Evolutionary conservation across 1,140 invertebrate species (phyloP).

Genomic region (Drosophila malerkotliana): DNA sequence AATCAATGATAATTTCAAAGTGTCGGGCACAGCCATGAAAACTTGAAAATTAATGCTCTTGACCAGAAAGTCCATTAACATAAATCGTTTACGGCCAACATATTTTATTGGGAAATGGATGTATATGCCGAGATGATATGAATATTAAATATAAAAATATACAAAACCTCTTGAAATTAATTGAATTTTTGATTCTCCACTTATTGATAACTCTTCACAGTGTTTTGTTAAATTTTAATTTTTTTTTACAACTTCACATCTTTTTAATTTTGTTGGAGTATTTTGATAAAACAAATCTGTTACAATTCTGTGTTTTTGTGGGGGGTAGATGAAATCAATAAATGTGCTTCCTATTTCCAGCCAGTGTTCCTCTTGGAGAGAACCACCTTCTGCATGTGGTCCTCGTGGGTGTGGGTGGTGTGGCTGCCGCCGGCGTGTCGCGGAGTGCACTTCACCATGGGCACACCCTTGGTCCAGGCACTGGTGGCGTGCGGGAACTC

Average conservation of each 20-base stretch:
- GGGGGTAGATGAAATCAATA: background rate
- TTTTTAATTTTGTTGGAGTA: slow-evolving; percentile 15
- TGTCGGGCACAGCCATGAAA: slow-evolving; percentile 26
- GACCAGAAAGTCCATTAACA: slow-evolving; percentile 44
- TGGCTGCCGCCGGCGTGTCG: slow-evolving; percentile 90
- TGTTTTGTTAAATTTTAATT: background rate
- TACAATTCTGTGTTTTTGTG: too few relatives aligned
- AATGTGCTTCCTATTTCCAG: slow-evolving; percentile 36
- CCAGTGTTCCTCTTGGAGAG: slow-evolving; percentile 60
- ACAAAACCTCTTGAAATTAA: background rate
- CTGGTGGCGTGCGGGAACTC: slow-evolving; percentile 65
- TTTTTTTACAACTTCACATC: background rate
- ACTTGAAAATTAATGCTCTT: slow-evolving; percentile 40
- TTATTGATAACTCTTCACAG: background rate
- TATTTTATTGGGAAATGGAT: slow-evolving; percentile 34
- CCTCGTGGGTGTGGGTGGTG: slow-evolving; percentile 88
- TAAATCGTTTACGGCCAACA: slow-evolving; percentile 31
- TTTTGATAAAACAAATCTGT: background rate
- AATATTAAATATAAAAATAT: slow-evolving; percentile 7
- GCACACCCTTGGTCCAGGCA: slow-evolving; percentile 57
- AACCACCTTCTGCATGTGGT: slow-evolving; percentile 84
- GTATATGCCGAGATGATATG: slow-evolving; percentile 4
- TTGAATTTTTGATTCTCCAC: background rate
- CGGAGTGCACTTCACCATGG: slow-evolving; percentile 86
- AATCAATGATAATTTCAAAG: slow-evolving; percentile 35